Base-by-base conservation (phyloP, 2,113 vertebrate genomes). In the Laterallus jamaicensis region DNA sequence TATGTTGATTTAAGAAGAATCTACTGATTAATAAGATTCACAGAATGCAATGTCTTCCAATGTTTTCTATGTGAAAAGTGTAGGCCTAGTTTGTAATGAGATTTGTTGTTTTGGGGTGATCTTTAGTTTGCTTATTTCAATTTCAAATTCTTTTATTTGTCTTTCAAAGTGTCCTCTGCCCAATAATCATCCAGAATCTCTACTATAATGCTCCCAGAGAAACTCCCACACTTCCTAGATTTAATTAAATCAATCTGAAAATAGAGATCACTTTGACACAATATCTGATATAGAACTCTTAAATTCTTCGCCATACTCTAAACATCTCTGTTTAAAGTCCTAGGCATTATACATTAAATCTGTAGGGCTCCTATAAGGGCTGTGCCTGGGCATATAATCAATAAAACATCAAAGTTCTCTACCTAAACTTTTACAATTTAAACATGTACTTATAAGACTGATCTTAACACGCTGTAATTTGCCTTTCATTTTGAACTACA, bases 401-500 rank as follows among this genome's bases (percentile, higher is more conserved):
- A 42, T n/a, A 50, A 77, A 59, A 15, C 3, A 84, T 73, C 81
- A 81, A 93, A 82, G 52, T 82, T 82, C 62, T 81, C 32, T 56
- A 7, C 29, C 56, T 74, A 89, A 95, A 89, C 11, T 80, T 96
- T 56, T 76, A 40, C 39, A 88, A 95, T 95, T 82, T 92, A 93
- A 96, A 85, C 35, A 63, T 68, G 11, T 52, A 73, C 21, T 96
- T 95, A 39, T 28, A 93, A 88, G 63, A 95, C 49, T 18, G 39
- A 74, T 84, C 75, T 82, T 93, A 96, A 87, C 75, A 90, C 74
- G 81, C 47, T 92, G 26, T 59, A 95, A 97, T 96, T 96, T 94
- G 24, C 21, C 44, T 97, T 95, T 95, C 50, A 94, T 91, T 96
- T 97, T 95, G 64, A 95, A 93, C 54, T 94, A 80, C 68, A 96